Conservation (phyloP, 2,888 invertebrate species). For the Scaptodrosophila latifasciaeformis region DNA sequence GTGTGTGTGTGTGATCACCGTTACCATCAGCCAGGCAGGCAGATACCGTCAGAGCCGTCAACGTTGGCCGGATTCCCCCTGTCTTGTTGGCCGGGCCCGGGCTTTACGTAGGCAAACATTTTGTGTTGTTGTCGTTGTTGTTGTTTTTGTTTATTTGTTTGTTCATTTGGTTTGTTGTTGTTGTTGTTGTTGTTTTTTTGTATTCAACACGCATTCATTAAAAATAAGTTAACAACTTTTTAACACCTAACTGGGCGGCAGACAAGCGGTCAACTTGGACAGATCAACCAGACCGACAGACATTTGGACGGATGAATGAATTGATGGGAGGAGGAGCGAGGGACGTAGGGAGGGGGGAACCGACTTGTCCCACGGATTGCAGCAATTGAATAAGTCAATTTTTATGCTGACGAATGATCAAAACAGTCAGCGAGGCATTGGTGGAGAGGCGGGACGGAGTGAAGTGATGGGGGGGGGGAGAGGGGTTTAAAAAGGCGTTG, state of each 20-base stretch:
- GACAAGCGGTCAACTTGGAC: slow-evolving; percentile 28
- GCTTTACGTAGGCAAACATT: no score
- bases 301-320: slow-evolving; percentile 54
- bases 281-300: neutral
- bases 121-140: slow-evolving; percentile 10
- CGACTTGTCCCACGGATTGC: no score
- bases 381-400: no score
- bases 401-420: no score
- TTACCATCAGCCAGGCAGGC: no score
- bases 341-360: neutral
- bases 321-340: slow-evolving; percentile 48
- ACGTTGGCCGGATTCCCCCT: no score
- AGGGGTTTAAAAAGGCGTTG: slow-evolving; percentile 7
- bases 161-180: no score
- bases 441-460: neutral
- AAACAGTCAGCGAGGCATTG: no score
- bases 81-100: no score
- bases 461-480: neutral
- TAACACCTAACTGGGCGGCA: slow-evolving; percentile 72
- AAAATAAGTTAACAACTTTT: slow-evolving; percentile 73
- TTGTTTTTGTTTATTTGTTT: no score
- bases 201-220: slow-evolving; percentile 63
- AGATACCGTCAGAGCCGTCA: no score
- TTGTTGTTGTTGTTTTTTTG: slow-evolving; percentile 22
- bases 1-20: no score